Percentiles rank a stretch among this genome's conserved stretches.
phyloP scores from a whole-genome alignment of 2,113 vertebrate species.

The Leucoraja erinaceus region DNA sequence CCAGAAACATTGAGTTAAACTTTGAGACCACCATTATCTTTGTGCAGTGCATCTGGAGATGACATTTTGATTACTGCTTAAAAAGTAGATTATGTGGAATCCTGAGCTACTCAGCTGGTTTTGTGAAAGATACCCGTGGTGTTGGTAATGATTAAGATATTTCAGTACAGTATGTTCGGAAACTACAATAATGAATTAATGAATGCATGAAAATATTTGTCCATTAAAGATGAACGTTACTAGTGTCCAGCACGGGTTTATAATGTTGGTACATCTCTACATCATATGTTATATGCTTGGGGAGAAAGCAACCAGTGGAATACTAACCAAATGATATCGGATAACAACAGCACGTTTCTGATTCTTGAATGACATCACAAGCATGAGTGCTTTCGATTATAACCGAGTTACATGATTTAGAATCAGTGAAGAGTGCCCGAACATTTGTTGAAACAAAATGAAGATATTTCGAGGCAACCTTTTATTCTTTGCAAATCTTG shows the following conservation, averaged over 20 bases:
- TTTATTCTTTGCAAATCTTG: not conserved
- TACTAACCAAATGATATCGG: not conserved
- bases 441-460: not conserved
- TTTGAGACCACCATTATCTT: not conserved
- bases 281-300: not conserved
- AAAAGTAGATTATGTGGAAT: not conserved
- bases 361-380: not conserved
- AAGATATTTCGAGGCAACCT: not conserved
- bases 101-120: not conserved
- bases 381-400: not conserved
- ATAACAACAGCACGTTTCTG: not conserved
- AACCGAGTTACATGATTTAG: not conserved
- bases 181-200: not conserved
- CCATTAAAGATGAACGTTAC: not conserved
- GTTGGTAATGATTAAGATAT: not conserved
- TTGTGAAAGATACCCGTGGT: not conserved
- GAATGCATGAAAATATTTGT: not conserved
- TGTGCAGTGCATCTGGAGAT: not conserved
- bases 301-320: not conserved
- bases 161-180: not conserved
- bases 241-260: not conserved
- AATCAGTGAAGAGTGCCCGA: not conserved
- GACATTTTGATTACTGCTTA: not conserved
- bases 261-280: not conserved
- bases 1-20: not conserved